Percentiles rank a stretch among this genome's conserved stretches.
Conservation (phyloP, 1,140 invertebrate genomes). For the Xylocopa sonorina region DNA sequence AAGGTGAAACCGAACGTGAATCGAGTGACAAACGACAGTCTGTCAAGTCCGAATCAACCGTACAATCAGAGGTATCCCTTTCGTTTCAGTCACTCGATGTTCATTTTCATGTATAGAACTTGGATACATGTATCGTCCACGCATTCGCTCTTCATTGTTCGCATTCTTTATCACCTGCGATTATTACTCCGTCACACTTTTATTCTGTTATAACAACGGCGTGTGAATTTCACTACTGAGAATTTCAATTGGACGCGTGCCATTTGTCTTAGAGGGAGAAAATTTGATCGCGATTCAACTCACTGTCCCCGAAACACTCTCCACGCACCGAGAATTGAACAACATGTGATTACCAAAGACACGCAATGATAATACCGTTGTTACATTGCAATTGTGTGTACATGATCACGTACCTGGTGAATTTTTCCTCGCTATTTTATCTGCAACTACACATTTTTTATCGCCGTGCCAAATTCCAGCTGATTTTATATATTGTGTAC, state of each 20-base stretch:
- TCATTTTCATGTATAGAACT: constrained; percentile 3
- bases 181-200: neutral
- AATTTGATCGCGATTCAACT: neutral
- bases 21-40: constrained; percentile 85
- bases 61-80: constrained; percentile 79
- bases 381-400: neutral
- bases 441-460: constrained; percentile 1
- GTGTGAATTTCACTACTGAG: constrained; percentile 50
- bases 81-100: neutral
- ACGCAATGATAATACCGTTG: neutral
- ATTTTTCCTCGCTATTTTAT: constrained; percentile 2
- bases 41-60: constrained; percentile 79
- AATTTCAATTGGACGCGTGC: constrained; percentile 29
- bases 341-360: neutral
- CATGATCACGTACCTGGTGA: neutral
- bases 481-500: no score
- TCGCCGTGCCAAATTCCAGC: neutral
- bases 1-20: constrained; percentile 93
- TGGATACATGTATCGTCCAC: constrained; percentile 10
- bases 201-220: constrained; percentile 4
- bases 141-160: constrained; percentile 27
- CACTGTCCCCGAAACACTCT: neutral
- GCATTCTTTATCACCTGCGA: neutral
- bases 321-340: neutral
- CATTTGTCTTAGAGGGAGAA: neutral